Percentiles rank a stretch among this genome's conserved stretches.
phyloP scores from a whole-genome alignment of 2,888 invertebrate species.

The Pristionchus japonicus region DNA sequence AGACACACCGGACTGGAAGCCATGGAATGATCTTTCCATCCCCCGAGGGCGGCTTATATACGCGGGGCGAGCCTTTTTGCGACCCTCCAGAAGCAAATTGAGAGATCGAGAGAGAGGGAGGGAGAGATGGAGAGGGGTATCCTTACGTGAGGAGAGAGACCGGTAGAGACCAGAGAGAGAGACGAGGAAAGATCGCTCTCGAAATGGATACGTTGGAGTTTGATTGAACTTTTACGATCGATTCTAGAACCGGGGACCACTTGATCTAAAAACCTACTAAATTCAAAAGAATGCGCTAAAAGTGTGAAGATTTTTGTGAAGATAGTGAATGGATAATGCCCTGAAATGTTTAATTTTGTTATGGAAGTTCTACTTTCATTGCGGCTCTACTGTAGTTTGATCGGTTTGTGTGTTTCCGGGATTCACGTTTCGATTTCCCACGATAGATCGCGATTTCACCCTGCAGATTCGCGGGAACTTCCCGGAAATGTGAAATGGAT shows the following conservation, averaged over 20 bases:
- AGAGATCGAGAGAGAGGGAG: neutral
- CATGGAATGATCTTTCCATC: conserved; percentile 9
- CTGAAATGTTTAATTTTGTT: too few relatives aligned
- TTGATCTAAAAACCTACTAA: too few relatives aligned
- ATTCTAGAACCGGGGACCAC: too few relatives aligned
- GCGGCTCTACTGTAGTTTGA: neutral
- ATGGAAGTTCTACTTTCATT: too few relatives aligned
- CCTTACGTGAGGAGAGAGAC: conserved; percentile 35
- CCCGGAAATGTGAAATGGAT: neutral
- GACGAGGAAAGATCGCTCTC: conserved; percentile 1
- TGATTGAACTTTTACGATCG: too few relatives aligned
- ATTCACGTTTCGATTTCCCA: neutral
- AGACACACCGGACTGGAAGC: neutral
- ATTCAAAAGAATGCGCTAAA: too few relatives aligned
- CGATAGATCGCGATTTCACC: conserved; percentile 15
- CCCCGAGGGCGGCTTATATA: conserved; percentile 36
- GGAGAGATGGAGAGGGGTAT: neutral
- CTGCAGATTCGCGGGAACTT: neutral
- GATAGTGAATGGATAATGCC: too few relatives aligned
- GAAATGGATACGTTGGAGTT: neutral
- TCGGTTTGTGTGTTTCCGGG: too few relatives aligned
- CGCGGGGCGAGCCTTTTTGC: conserved; percentile 29
- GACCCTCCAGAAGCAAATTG: conserved; percentile 35
- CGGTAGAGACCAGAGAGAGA: conserved; percentile 7
- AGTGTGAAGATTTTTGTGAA: too few relatives aligned